Conservation (phyloP, 2,797 vertebrate species). For the Perodicticus potto region DNA sequence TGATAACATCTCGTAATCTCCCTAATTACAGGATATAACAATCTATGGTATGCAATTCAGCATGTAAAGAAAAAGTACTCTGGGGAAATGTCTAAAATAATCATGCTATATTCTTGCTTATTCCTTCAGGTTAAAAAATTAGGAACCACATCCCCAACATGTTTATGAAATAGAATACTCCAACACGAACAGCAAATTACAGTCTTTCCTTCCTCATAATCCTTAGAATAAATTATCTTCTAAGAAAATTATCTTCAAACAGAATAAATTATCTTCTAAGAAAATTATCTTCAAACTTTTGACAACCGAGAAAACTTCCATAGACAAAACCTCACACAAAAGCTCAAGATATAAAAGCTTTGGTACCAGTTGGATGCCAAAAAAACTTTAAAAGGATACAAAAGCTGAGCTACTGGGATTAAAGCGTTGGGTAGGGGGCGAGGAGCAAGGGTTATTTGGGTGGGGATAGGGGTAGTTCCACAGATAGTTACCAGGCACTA, state of each 20-base stretch:
- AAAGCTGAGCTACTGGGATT: neutral
- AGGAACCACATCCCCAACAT: neutral
- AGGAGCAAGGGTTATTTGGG: neutral
- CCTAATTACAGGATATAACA: constrained; percentile 54
- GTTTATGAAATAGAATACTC: neutral
- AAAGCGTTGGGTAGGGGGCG: no score
- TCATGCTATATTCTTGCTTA: neutral
- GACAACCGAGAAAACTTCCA: constrained; percentile 21
- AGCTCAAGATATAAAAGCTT: neutral
- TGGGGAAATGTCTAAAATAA: constrained; percentile 13
- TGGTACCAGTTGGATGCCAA: neutral
- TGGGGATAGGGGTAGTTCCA: neutral
- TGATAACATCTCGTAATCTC: constrained; percentile 18
- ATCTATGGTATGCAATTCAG: neutral
- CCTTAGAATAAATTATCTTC: constrained; percentile 18
- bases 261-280: neutral
- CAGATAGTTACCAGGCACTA: neutral
- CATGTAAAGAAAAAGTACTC: constrained; percentile 4
- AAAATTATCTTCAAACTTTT: constrained; percentile 41
- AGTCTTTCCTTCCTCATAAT: neutral
- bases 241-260: constrained; percentile 39
- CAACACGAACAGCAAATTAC: neutral
- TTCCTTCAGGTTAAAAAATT: neutral
- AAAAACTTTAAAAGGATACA: neutral
- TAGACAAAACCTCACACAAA: neutral